These are phyloP conservation scores for Acanthiza pusilla DNA, from an alignment of 2,797 vertebrate genomes.

Conservation along the genomic window DNA sequence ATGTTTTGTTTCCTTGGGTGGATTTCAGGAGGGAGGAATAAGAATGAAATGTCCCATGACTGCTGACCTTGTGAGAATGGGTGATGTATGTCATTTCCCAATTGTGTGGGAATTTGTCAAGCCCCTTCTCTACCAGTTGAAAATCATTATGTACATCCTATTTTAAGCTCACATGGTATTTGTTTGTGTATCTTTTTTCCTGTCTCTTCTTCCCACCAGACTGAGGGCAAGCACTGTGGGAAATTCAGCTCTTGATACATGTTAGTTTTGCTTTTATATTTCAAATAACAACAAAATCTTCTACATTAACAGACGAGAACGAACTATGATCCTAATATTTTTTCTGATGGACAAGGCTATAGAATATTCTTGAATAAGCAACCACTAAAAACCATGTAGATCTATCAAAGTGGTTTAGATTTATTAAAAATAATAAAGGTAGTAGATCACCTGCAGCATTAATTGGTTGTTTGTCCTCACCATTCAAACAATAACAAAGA, in stretches of 20 bases:
- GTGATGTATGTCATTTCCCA: background rate
- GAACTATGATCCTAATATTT: background rate
- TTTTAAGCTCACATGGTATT: constrained; percentile 14
- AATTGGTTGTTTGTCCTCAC: background rate
- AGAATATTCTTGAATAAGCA: background rate
- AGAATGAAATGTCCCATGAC: background rate
- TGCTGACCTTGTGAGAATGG: background rate
- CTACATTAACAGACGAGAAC: background rate
- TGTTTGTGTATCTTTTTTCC: constrained; percentile 1
- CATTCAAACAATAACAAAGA: background rate
- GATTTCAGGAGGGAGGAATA: background rate
- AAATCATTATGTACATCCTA: background rate
- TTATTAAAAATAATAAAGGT: background rate
- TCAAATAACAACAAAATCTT: background rate
- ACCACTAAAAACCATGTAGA: background rate
- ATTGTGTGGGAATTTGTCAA: background rate
- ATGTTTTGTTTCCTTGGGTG: background rate
- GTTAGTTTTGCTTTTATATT: background rate
- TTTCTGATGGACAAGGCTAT: background rate
- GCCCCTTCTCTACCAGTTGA: background rate
- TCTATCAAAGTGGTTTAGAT: background rate
- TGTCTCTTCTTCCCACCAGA: background rate
- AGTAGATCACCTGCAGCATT: background rate
- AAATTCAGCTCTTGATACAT: background rate
- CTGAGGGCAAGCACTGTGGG: background rate